Evolutionary conservation across 2,797 vertebrate species (phyloP), one percentile per base, ranked within the genome.

Genomic region (Cygnus olor): DNA sequence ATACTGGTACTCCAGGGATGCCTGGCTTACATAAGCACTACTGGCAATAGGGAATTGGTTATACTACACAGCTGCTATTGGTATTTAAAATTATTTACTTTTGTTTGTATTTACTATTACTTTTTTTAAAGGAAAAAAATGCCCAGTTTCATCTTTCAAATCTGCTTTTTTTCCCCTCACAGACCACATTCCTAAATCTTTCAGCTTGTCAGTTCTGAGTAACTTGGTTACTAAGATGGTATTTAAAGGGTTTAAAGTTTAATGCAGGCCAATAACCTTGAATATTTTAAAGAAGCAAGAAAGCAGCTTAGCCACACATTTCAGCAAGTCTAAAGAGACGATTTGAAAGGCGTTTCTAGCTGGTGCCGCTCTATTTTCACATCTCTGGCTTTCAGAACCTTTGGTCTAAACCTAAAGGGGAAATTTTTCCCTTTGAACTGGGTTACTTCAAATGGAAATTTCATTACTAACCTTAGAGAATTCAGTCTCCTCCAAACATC

Each of bases 381-480:
- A 94, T 95, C 94, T 69, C 63, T 72, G 90, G 95, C 93, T 97
- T 97, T 97, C 30, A 97, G 95, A 96, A 95, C 88, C 86, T 96
- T 94, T 80, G 63, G 94, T 98, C 96, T 94, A 97, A 97, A 96
- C 96, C 91, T 93, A 95, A 96, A 95, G 89, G 77, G 88, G 91
- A 76, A 91, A 2, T 80, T 11, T 54, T 66, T 92, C 79, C 65
- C 91, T 97, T 97, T 97, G 91, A 97, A 97, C 80, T 89, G 68
- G 73, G 66, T 89, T 96, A 89, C 91, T 95, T 97, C 91, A 98
- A 97, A 97, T 92, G 77, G 76, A 97, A 97, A 97, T 95, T 93
- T 94, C 87, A 91, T 96, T 96, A 66, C 58, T 83, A 80, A 96
- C 92, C 95, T 96, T 49, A 88, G 90, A 97, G 93, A 96, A 96